Evolutionary conservation across 2,888 invertebrate genomes (phyloP).

Genomic region (Rhagonycha fulva): DNA sequence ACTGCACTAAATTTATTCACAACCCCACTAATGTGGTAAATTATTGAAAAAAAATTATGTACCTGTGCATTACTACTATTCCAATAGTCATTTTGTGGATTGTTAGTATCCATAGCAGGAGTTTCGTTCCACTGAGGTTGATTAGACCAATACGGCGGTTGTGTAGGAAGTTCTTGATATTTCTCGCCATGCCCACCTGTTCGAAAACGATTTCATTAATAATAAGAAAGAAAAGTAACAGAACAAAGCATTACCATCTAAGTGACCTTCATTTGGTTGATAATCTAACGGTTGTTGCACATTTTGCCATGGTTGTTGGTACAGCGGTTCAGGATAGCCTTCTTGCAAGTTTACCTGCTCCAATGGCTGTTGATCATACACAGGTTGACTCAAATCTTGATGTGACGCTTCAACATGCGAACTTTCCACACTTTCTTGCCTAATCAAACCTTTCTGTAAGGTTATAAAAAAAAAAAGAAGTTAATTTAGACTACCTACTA

Average conservation of each 20-base stretch:
- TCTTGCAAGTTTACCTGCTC: slow-evolving; percentile 36
- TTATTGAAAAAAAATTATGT: slow-evolving; percentile 23
- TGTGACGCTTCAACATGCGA: slow-evolving; percentile 14
- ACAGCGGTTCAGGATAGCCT: slow-evolving; percentile 30
- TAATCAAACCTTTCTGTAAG: slow-evolving; percentile 40
- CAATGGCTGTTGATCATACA: slow-evolving; percentile 22
- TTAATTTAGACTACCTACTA: not conserved
- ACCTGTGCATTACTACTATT: slow-evolving; percentile 51
- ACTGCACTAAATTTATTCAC: not conserved
- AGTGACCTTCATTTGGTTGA: slow-evolving; percentile 32
- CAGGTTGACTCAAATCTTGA: slow-evolving; percentile 17
- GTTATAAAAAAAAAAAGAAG: slow-evolving; percentile 16
- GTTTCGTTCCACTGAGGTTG: slow-evolving; percentile 38
- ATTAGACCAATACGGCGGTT: slow-evolving; percentile 42
- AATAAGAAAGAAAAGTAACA: not conserved
- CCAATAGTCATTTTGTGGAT: slow-evolving; percentile 48
- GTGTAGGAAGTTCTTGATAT: slow-evolving; percentile 40
- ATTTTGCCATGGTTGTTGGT: slow-evolving; percentile 38
- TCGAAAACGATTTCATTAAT: not conserved
- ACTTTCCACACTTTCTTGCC: slow-evolving; percentile 38
- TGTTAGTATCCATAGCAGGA: slow-evolving; percentile 37
- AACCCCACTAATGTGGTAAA: not conserved
- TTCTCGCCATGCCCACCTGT: slow-evolving; percentile 45
- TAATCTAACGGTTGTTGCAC: slow-evolving; percentile 34
- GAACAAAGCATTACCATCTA: slow-evolving; percentile 33